A percentile compares a stretch with the other conserved stretches of the same genome.
These are phyloP conservation scores for Ommatoiulus sabulosus DNA, from an alignment of 2,888 invertebrate genomes.

Conservation along the genomic window DNA sequence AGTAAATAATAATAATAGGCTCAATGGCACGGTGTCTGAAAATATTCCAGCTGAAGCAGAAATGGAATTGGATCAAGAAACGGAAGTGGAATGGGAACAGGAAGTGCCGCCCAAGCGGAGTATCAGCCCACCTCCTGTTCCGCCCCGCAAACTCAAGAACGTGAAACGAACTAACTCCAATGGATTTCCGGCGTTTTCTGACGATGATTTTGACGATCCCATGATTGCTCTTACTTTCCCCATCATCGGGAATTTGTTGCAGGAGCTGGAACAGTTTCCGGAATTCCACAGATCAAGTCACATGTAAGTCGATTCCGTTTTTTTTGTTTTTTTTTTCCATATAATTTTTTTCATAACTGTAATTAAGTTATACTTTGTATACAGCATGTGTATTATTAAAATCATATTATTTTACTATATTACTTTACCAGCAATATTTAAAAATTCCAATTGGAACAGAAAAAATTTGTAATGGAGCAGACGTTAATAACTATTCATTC, in stretches of 20 bases:
- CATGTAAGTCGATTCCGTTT: slow-evolving; percentile 14
- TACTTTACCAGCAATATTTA: too few species aligned
- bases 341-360: too few species aligned
- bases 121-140: slow-evolving; percentile 53
- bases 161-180: background rate
- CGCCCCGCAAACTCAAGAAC: slow-evolving; percentile 55
- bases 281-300: slow-evolving; percentile 48
- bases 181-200: background rate
- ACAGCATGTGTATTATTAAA: too few species aligned
- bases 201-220: slow-evolving; percentile 32
- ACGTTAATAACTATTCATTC: too few species aligned
- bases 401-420: too few species aligned
- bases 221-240: slow-evolving; percentile 47
- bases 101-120: background rate
- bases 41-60: background rate
- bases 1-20: background rate
- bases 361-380: too few species aligned
- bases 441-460: too few species aligned
- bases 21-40: background rate
- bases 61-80: background rate
- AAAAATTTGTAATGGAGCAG: too few species aligned
- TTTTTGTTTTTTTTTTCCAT: background rate
- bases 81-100: background rate
- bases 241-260: slow-evolving; percentile 53
- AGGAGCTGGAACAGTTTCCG: slow-evolving; percentile 56